These are phyloP conservation scores for Epizoanthus scotinus DNA, from an alignment of 92 coral and sea anemone genomes.

Conservation along the genomic window DNA sequence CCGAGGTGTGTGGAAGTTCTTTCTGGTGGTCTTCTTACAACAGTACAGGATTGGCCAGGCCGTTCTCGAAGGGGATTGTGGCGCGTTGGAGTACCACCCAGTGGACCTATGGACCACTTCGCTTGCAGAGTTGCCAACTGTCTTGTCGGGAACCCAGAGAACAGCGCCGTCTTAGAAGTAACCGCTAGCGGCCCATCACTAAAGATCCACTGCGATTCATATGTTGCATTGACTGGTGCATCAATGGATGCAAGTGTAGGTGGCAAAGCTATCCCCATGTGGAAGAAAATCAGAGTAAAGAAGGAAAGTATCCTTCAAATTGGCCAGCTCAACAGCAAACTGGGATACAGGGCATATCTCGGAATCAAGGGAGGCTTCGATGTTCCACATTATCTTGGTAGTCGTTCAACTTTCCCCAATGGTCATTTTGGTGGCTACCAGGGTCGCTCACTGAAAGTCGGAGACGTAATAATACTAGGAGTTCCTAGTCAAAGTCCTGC, in stretches of 20 bases:
- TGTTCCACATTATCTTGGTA: slow-evolving; percentile 64
- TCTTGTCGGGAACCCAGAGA: slow-evolving; percentile 52
- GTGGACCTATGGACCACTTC: slow-evolving; percentile 68
- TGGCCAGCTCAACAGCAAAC: slow-evolving; percentile 44
- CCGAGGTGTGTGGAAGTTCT: slow-evolving; percentile 49
- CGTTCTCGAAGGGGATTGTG: slow-evolving; percentile 57
- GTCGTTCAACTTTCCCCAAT: slow-evolving; percentile 60
- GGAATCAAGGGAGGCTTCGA: slow-evolving; percentile 56
- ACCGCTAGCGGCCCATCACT: slow-evolving; percentile 60
- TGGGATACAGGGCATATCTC: slow-evolving; percentile 58
- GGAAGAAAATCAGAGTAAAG: slow-evolving; percentile 35
- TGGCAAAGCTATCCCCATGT: slow-evolving; percentile 50
- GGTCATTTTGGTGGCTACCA: slow-evolving; percentile 65
- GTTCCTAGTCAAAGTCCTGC: not conserved
- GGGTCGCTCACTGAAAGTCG: slow-evolving; percentile 52
- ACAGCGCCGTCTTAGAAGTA: slow-evolving; percentile 60
- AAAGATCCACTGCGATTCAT: slow-evolving; percentile 47
- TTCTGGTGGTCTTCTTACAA: slow-evolving; percentile 51
- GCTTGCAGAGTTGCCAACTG: slow-evolving; percentile 63
- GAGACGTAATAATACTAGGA: slow-evolving; percentile 53
- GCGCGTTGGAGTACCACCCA: slow-evolving; percentile 75
- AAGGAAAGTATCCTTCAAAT: slow-evolving; percentile 41
- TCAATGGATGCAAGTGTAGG: slow-evolving; percentile 39
- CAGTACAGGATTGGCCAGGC: slow-evolving; percentile 71
- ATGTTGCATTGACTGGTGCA: slow-evolving; percentile 60